Percentiles rank a stretch among this genome's conserved stretches.
phyloP scores from a whole-genome alignment of 2,888 invertebrate genomes.

The Elegia similella region DNA sequence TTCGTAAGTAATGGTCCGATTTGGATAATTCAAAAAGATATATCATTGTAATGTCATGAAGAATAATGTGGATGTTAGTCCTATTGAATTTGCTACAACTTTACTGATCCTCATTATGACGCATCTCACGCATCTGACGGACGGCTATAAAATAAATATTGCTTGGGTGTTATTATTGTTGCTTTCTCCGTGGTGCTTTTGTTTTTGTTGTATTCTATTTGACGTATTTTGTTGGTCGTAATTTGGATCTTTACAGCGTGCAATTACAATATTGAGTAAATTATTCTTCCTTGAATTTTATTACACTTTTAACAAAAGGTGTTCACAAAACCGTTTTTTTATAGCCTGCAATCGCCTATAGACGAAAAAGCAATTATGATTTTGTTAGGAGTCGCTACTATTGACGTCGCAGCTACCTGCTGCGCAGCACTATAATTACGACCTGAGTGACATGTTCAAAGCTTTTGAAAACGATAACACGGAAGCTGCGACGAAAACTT shows the following conservation, averaged over 20 bases:
- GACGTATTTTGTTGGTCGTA: background rate
- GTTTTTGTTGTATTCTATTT: conserved; percentile 1
- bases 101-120: too few species aligned
- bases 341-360: conserved; percentile 48
- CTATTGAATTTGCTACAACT: too few species aligned
- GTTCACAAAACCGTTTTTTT: conserved; percentile 47
- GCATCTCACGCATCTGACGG: too few species aligned
- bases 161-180: background rate
- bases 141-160: background rate
- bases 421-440: conserved; percentile 76
- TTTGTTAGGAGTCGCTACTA: conserved; percentile 56
- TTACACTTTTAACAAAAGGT: conserved; percentile 51
- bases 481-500: conserved; percentile 77
- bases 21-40: too few species aligned
- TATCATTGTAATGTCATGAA: too few species aligned
- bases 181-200: background rate
- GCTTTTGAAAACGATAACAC: conserved; percentile 80
- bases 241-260: conserved; percentile 15
- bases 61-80: too few species aligned
- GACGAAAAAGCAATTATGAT: conserved; percentile 66
- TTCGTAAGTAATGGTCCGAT: too few species aligned
- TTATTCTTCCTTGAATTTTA: conserved; percentile 43
- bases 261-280: conserved; percentile 26
- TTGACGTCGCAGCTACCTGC: conserved; percentile 66
- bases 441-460: conserved; percentile 72